A percentile compares a stretch with the other conserved stretches of the same genome.
Conservation (phyloP, 1,140 invertebrate species). For the Drosophila triauraria region DNA sequence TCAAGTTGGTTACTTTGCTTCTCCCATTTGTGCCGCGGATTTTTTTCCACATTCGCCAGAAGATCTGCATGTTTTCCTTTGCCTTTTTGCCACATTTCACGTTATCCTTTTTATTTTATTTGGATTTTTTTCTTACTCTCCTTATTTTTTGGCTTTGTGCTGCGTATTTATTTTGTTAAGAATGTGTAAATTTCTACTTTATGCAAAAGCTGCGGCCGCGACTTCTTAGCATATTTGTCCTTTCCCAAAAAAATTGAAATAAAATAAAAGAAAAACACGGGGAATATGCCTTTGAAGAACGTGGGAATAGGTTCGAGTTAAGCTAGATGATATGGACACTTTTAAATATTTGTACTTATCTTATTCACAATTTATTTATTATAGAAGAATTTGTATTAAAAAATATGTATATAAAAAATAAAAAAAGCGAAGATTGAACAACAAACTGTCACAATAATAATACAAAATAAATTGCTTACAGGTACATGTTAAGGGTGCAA, state of each 20-base stretch:
- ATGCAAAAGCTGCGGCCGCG: constrained; percentile 70
- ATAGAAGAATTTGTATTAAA: background rate
- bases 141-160: constrained; percentile 38
- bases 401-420: background rate
- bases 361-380: too few relatives aligned
- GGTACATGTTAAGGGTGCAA: background rate
- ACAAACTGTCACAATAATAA: too few relatives aligned
- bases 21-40: constrained; percentile 27
- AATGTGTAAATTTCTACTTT: constrained; percentile 84
- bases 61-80: constrained; percentile 39
- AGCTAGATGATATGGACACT: too few relatives aligned
- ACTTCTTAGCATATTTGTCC: constrained; percentile 75
- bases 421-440: too few relatives aligned
- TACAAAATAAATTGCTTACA: background rate
- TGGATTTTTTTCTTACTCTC: constrained; percentile 7
- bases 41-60: constrained; percentile 39
- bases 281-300: constrained; percentile 30
- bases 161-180: constrained; percentile 76
- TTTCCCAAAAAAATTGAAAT: constrained; percentile 1
- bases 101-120: constrained; percentile 32
- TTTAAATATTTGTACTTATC: background rate
- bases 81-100: constrained; percentile 19
- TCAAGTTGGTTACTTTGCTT: constrained; percentile 68
- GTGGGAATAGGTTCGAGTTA: background rate
- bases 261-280: background rate